Evolutionary conservation across 1,140 invertebrate species (phyloP).

Genomic region (Apis florea): DNA sequence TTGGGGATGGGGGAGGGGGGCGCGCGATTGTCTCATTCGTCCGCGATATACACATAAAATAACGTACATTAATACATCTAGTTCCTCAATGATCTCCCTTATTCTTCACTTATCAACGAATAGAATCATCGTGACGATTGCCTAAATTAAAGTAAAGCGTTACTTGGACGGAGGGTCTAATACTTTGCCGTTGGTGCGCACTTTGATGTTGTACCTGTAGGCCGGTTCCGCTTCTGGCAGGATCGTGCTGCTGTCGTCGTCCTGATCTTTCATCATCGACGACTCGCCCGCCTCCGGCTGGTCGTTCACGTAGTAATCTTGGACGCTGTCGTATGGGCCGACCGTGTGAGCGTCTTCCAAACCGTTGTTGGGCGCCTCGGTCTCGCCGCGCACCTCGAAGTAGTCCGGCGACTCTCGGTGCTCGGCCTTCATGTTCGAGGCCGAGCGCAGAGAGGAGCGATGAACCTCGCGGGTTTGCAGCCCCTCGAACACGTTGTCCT

Average conservation of each 20-base stretch:
- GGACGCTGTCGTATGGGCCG: slow-evolving; percentile 75
- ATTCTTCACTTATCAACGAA: slow-evolving; percentile 52
- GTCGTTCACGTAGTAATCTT: slow-evolving; percentile 74
- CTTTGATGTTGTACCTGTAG: slow-evolving; percentile 79
- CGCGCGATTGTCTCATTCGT: background rate
- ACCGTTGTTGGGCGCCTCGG: slow-evolving; percentile 68
- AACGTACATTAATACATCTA: slow-evolving; percentile 49
- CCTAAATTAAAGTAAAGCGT: slow-evolving; percentile 67
- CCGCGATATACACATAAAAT: slow-evolving; percentile 32
- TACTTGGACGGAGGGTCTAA: slow-evolving; percentile 80
- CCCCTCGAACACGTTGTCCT: slow-evolving; percentile 73
- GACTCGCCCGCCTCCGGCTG: slow-evolving; percentile 65
- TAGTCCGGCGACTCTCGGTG: slow-evolving; percentile 65
- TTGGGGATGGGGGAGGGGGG: no score
- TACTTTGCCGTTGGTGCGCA: slow-evolving; percentile 79
- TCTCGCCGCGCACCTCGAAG: slow-evolving; percentile 45
- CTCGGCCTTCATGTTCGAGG: slow-evolving; percentile 62
- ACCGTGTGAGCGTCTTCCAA: slow-evolving; percentile 73
- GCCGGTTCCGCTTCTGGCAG: slow-evolving; percentile 77
- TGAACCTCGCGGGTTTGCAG: slow-evolving; percentile 73
- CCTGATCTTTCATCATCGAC: slow-evolving; percentile 70
- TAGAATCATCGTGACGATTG: slow-evolving; percentile 59
- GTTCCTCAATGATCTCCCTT: slow-evolving; percentile 43
- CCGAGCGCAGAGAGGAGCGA: slow-evolving; percentile 44
- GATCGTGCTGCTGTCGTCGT: slow-evolving; percentile 77